A percentile compares a stretch with the other conserved stretches of the same genome.
Conservation (phyloP, 2,888 invertebrate genomes). For the Nephrocerus scutellatus region DNA sequence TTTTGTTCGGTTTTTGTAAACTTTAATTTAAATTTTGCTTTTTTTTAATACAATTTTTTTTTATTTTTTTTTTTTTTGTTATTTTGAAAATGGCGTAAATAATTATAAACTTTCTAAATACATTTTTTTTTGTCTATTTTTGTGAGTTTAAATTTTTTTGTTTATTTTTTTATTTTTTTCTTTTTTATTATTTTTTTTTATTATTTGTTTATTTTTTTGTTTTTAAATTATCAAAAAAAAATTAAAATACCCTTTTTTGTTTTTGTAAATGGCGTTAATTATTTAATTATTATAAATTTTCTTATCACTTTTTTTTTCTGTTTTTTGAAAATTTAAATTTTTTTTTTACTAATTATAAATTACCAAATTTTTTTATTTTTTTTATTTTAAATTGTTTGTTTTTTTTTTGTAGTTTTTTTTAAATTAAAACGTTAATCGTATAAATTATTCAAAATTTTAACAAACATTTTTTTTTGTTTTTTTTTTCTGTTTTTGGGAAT, state of each 20-base stretch:
- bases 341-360: conserved; percentile 2
- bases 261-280: conserved; percentile 5
- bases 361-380: not conserved
- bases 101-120: not conserved
- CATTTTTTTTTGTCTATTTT: conserved; percentile 2
- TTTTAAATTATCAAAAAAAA: conserved; percentile 1
- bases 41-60: too few species aligned
- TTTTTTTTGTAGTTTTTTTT: too few species aligned
- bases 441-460: not conserved
- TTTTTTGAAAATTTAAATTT: not conserved
- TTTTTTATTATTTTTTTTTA: not conserved
- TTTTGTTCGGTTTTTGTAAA: too few species aligned
- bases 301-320: not conserved
- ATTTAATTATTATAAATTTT: too few species aligned
- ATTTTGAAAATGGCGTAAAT: not conserved
- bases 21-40: too few species aligned
- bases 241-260: not conserved
- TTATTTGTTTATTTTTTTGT: not conserved
- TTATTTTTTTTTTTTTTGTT: not conserved
- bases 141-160: conserved; percentile 2
- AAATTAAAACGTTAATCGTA: not conserved
- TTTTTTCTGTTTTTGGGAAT: too few species aligned
- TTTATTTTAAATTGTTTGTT: not conserved
- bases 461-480: too few species aligned
- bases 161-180: not conserved